Conservation (phyloP, 2,888 invertebrate genomes). For the Neocrepidodera transversa region DNA sequence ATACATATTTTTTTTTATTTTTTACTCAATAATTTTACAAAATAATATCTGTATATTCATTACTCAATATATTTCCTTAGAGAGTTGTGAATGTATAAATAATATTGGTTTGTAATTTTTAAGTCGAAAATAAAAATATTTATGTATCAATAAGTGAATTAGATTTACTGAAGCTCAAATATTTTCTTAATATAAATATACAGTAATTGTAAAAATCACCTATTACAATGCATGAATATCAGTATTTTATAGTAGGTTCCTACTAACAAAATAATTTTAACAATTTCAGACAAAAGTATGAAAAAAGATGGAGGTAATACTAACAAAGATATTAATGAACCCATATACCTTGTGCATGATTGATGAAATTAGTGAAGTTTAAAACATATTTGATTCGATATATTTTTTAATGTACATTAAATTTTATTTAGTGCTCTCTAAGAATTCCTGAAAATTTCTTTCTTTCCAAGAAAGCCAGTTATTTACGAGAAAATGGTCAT, state of each 20-base stretch:
- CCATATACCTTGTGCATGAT: slow-evolving; percentile 39
- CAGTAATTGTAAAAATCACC: too few species aligned
- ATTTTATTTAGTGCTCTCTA: too few species aligned
- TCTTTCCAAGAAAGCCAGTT: too few species aligned
- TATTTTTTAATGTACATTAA: background rate
- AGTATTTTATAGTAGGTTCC: background rate
- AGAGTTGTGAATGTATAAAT: too few species aligned
- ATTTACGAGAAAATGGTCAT: too few species aligned
- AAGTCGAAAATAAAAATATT: too few species aligned
- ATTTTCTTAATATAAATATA: background rate
- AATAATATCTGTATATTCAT: too few species aligned
- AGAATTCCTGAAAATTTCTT: too few species aligned
- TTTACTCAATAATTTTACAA: too few species aligned
- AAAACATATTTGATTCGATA: background rate
- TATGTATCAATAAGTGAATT: background rate
- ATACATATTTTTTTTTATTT: too few species aligned
- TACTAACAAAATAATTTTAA: slow-evolving; percentile 32
- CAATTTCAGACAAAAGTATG: slow-evolving; percentile 75
- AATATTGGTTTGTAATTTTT: too few species aligned
- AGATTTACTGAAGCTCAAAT: background rate
- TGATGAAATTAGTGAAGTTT: slow-evolving; percentile 33
- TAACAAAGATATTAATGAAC: slow-evolving; percentile 33
- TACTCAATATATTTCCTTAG: too few species aligned
- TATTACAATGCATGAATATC: background rate
- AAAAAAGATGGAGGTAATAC: slow-evolving; percentile 77